A percentile compares a stretch with the other conserved stretches of the same genome.
Evolutionary conservation across 2,113 vertebrate species (phyloP).

Genomic region (Eonycteris spelaea): DNA sequence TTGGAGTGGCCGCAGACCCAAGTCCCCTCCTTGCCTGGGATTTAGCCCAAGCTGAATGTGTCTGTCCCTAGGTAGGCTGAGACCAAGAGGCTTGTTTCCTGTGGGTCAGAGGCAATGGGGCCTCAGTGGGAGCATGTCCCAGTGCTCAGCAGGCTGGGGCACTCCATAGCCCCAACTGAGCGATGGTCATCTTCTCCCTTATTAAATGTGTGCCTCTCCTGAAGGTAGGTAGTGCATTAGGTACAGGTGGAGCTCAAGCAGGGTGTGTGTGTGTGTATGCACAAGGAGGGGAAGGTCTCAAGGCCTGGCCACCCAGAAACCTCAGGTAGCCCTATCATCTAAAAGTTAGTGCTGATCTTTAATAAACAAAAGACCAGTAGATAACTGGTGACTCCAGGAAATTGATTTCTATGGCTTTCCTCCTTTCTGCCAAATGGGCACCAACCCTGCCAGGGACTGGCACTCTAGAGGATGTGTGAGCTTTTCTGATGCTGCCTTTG

Average conservation of each 20-base stretch:
- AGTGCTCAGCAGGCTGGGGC: not conserved
- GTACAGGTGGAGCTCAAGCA: not conserved
- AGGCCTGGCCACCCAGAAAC: not conserved
- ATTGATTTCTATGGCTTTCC: not conserved
- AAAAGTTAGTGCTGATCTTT: not conserved
- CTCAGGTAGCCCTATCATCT: not conserved
- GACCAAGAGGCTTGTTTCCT: not conserved
- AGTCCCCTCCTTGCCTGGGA: not conserved
- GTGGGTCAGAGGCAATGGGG: not conserved
- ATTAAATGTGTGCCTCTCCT: not conserved
- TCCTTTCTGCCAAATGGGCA: not conserved
- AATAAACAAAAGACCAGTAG: not conserved
- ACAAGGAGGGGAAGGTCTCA: not conserved
- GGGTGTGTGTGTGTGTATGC: not conserved
- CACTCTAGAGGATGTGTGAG: not conserved
- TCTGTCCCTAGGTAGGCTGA: not conserved
- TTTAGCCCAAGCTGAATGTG: not conserved
- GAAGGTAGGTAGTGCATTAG: not conserved
- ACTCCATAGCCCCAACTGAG: not conserved
- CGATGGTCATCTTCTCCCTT: not conserved
- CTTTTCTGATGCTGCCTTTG: not conserved
- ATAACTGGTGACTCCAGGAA: not conserved
- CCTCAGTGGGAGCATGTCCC: not conserved
- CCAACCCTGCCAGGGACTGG: not conserved
- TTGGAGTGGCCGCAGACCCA: not conserved